Evolutionary conservation across 2,797 vertebrate genomes (phyloP), one percentile per base, ranked within the genome.

Genomic region (Lagorchestes hirsutus): DNA sequence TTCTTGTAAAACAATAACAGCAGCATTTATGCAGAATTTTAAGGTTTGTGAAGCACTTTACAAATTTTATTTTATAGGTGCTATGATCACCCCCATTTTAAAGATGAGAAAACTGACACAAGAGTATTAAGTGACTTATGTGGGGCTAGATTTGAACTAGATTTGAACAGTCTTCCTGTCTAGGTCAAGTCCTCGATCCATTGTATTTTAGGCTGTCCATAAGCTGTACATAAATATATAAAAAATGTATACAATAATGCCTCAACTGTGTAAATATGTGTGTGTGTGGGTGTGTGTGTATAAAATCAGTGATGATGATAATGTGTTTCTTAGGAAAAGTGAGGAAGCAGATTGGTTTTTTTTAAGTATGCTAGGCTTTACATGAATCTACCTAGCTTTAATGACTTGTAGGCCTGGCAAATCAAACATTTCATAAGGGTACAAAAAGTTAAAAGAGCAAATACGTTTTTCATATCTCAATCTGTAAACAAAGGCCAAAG

Each of bases 391-490:
- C 74, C 18, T 50, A 87, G 74, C 22, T 87, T 87, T 24, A 50
- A 50, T 50, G 40, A 87, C 40, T 9, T 87, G 10, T 0, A 27
- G 40, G 22, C 22, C 74, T 40, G 74, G 24, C 74, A 87, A 87
- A 50, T 87, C 18, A 82, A 82, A 82, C 82, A 67, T 95, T 93
- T 94, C 92, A 94, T 96, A 34, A 93, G 92, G 92, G n/a, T 29
- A 90, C 93, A 93, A 58, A 11, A 27, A 92, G 93, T 95, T 93
- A 94, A 92, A 97, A 74, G 59, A 94, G 94, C 74, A 10, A 62
- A 92, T 74, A 46, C 91, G 40, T 96, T 95, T 96, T 93, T 82
- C 57, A 92, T 74, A 92, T 95, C 58, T 97, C 67, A 93, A 97
- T 55, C 46, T 90, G 8, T 29, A 94, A 28, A 95, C 29, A 56